phyloP scores from a whole-genome alignment of 2,888 invertebrate species.

The Chaetogeoica ovagalla region DNA sequence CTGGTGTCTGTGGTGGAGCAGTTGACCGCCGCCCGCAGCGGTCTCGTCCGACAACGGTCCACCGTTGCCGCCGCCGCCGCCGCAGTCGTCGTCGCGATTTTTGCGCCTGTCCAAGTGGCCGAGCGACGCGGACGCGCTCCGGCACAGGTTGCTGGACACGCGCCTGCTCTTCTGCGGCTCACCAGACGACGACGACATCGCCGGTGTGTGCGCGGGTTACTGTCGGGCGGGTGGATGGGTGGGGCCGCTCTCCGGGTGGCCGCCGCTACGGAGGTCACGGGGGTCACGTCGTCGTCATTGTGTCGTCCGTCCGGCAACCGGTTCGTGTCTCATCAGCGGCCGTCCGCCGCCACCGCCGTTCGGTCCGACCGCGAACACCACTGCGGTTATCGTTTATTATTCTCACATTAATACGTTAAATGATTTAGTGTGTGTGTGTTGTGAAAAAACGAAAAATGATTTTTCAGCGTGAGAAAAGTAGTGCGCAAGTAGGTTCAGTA shows the following conservation, averaged over 20 bases:
- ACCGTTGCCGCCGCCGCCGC: slow-evolving; percentile 55
- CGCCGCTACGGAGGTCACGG: not conserved
- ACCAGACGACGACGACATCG: slow-evolving; percentile 12
- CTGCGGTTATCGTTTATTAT: slow-evolving; percentile 6
- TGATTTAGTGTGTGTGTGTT: too few relatives aligned
- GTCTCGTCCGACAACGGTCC: slow-evolving; percentile 59
- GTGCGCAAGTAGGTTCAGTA: too few relatives aligned
- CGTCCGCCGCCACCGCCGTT: too few relatives aligned
- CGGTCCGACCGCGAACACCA: not conserved
- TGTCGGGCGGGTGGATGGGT: too few relatives aligned
- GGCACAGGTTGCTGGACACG: slow-evolving; percentile 47
- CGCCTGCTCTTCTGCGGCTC: slow-evolving; percentile 42
- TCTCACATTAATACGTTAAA: too few relatives aligned
- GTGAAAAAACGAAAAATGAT: too few relatives aligned
- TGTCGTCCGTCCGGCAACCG: not conserved
- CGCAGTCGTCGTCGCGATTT: slow-evolving; percentile 37
- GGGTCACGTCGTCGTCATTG: not conserved
- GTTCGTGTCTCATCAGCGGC: not conserved
- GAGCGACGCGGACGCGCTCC: slow-evolving; percentile 47
- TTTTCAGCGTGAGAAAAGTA: too few relatives aligned
- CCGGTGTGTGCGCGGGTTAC: too few relatives aligned
- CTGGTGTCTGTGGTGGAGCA: slow-evolving; percentile 56
- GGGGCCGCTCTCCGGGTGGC: not conserved
- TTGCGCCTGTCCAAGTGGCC: slow-evolving; percentile 50
- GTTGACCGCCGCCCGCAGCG: slow-evolving; percentile 54